Percentiles rank a stretch among this genome's conserved stretches.
These are phyloP conservation scores for Cephus spinipes DNA, from an alignment of 2,888 invertebrate species.

Conservation along the genomic window DNA sequence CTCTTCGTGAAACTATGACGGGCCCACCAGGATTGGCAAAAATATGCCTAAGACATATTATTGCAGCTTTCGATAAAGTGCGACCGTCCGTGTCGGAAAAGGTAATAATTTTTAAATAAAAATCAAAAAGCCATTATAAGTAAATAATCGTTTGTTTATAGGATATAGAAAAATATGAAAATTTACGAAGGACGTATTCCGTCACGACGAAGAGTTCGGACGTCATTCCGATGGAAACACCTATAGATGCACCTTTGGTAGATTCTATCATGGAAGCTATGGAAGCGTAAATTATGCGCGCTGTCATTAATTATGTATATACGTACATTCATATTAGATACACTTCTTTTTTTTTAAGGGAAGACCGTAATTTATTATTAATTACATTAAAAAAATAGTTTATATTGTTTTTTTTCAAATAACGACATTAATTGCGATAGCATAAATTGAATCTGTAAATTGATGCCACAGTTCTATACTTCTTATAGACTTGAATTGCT, in stretches of 20 bases:
- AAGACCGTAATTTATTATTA: neutral
- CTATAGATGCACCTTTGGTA: slow-evolving; percentile 45
- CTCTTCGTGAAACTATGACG: slow-evolving; percentile 81
- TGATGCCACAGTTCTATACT: neutral
- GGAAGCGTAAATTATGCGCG: slow-evolving; percentile 48
- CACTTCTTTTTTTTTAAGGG: neutral
- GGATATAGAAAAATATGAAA: slow-evolving; percentile 84
- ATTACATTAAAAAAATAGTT: neutral
- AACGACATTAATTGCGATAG: neutral
- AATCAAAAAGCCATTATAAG: neutral
- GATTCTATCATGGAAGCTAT: slow-evolving; percentile 57
- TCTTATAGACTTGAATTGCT: neutral
- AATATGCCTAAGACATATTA: slow-evolving; percentile 79
- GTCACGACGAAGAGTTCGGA: slow-evolving; percentile 69
- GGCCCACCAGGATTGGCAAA: slow-evolving; percentile 66
- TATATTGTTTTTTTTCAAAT: neutral
- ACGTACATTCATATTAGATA: neutral
- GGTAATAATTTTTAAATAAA: slow-evolving; percentile 60
- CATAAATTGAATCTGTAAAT: neutral
- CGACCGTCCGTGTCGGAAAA: slow-evolving; percentile 88
- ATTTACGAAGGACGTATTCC: slow-evolving; percentile 76
- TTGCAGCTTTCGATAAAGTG: slow-evolving; percentile 80
- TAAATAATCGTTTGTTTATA: slow-evolving; percentile 49
- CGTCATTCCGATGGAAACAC: slow-evolving; percentile 70
- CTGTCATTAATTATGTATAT: neutral